phyloP scores from a whole-genome alignment of 30 jellyfish, hydroid and myxozoan species.

The Hydractinia symbiolongicarpus region DNA sequence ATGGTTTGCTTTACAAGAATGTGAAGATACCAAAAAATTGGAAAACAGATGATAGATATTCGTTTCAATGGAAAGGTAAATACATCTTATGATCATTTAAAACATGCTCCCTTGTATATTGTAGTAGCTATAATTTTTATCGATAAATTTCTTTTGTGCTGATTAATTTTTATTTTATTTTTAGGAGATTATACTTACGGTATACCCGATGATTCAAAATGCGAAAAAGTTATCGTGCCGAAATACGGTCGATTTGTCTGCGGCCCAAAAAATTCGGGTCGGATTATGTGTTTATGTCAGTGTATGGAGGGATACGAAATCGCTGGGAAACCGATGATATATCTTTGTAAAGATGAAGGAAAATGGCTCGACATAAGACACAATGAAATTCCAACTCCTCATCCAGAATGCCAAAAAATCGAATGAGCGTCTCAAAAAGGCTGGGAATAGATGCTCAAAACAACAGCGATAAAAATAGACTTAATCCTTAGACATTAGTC shows the following conservation, averaged over 20 bases:
- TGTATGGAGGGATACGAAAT: slow-evolving; percentile 2
- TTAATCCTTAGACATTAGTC: too few species aligned
- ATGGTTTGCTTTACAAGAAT: background rate
- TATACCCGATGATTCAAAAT: slow-evolving; percentile 3
- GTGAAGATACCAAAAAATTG: background rate
- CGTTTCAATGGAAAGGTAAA: slow-evolving; percentile 7
- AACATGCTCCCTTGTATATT: background rate
- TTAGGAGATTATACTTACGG: slow-evolving; percentile 13
- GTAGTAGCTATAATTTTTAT: background rate
- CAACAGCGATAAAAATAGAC: too few species aligned
- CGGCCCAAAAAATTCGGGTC: background rate
- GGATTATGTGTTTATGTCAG: background rate
- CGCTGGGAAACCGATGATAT: background rate
- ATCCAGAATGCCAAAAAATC: background rate
- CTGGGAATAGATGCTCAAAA: too few species aligned
- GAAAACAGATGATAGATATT: background rate
- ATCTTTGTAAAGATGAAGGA: slow-evolving; percentile 3
- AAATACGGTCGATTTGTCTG: background rate
- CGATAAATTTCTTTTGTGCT: background rate
- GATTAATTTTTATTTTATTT: background rate
- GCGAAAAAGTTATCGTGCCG: background rate
- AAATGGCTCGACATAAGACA: background rate
- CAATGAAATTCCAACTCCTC: background rate
- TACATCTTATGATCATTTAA: background rate
- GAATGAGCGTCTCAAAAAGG: too few species aligned